Conservation (phyloP, 2,113 vertebrate genomes). For the Clarias macrocephalus region DNA sequence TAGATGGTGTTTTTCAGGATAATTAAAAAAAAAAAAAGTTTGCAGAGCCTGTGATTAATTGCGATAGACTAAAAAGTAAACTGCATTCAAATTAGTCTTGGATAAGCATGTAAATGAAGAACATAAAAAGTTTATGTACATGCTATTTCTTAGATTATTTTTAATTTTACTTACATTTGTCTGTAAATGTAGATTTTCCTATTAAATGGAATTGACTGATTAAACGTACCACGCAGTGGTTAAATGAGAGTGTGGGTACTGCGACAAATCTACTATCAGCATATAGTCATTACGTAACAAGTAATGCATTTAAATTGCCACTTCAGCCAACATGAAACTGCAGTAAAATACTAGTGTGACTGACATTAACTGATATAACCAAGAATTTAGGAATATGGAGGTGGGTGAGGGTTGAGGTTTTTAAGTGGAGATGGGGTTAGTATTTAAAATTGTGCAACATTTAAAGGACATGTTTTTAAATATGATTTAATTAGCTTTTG, state of each 20-base stretch:
- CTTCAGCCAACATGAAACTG: constrained; percentile 10
- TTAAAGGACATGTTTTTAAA: too few relatives aligned
- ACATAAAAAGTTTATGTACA: constrained; percentile 32
- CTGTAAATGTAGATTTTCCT: constrained; percentile 29
- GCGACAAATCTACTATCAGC: constrained; percentile 8
- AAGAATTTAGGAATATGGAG: neutral
- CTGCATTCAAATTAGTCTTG: constrained; percentile 23
- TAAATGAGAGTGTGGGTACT: constrained; percentile 31
- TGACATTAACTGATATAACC: neutral
- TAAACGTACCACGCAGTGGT: constrained; percentile 3
- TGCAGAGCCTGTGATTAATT: constrained; percentile 34
- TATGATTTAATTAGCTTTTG: too few relatives aligned
- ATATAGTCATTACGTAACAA: constrained; percentile 33
- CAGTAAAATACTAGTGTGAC: neutral
- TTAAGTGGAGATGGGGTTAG: neutral
- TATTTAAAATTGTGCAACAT: too few relatives aligned
- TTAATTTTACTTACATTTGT: constrained; percentile 26
- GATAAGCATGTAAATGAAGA: constrained; percentile 13
- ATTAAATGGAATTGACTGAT: constrained; percentile 11
- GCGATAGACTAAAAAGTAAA: constrained; percentile 34
- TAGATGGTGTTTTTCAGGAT: constrained; percentile 22
- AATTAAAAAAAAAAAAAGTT: constrained; percentile 20
- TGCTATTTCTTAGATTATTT: neutral
- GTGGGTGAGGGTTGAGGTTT: neutral
- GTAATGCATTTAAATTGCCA: constrained; percentile 21